Base-by-base conservation (phyloP, 2,888 invertebrate species). In the Argyra leucocephala region DNA sequence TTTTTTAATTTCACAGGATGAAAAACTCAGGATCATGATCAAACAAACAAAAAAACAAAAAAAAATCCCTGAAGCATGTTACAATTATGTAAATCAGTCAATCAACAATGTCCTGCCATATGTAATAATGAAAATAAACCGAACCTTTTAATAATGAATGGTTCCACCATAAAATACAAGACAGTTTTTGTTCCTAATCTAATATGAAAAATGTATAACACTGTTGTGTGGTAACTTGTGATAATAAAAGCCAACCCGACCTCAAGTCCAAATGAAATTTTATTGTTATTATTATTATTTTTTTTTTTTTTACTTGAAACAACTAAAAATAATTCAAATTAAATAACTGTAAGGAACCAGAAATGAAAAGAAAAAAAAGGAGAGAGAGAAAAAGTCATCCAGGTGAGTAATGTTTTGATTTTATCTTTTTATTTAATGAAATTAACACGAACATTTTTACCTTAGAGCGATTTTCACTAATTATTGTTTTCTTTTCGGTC, bases 401-500 rank as follows among this genome's bases (percentile, higher is more conserved):
- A 60, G 60, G 63, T 67, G 68, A 67, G 66, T 68, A 66, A 69
- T 68, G 70, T 67, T 69, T 66, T 69, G 76, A 76, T 78, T 73
- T 74, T 76, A 78, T 78, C 78, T 75, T 76, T 78, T 78, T 75
- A 78, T 78, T 78, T 76, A 73, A 75, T 72, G 73, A 76, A 78
- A 78, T 78, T 78, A 78, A 78, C 78, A 76, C 77, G 74, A 75
- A 76, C 76, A 76, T 77, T 78, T 78, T 77, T 75, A 73, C 71
- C 71, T 67, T 69, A 76, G 76, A 77, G 76, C 75, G 75, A 24
- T 74, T 74, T 70, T 77, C 76, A 77, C 78, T 77, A 78, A 78
- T 77, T 76, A 61, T 59, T 18, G 18, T 48, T 58, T 58, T 22
- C 5, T 22, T 58, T 15, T 58, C 22, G 3, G 58, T 22, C 22